Evolutionary conservation across 2,888 invertebrate species (phyloP), one percentile per base, ranked within the genome.

Genomic region (Caenorhabditis sulstoni): DNA sequence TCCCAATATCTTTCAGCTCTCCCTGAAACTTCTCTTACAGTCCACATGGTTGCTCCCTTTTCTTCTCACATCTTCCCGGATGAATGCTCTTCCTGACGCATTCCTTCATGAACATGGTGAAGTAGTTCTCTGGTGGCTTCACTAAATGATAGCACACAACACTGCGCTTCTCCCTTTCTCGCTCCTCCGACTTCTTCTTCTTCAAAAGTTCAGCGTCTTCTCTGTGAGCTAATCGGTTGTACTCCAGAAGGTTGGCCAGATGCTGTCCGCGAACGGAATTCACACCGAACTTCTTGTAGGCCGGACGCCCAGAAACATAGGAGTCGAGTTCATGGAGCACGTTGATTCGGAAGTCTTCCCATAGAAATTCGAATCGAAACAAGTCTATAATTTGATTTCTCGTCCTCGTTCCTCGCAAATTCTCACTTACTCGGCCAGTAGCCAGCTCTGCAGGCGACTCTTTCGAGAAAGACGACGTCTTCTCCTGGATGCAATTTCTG

Each of bases 61-160:
- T n/a, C n/a, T 4, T 16, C 61, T 23, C 18, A 70, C 70, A 70
- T 62, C 70, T 70, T 20, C 61, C 53, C 14, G 70, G 47, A 47
- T 62, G 39, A n/a, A 29, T 37, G 37, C 16, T 18, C 18, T 47
- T 61, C 16, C 55, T 62, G 20, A 20, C 53, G 14, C 61, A 70
- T 23, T 70, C 37, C 47, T 61, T 61, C 37, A 39, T 45, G 47
- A 70, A 61, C 18, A 70, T 37, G 16, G 52, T 50, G 39, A 55
- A 44, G 41, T 62, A 71, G 16, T 71, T 71, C 7, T 55, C 52
- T 58, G 73, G 73, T 0, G 73, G 64, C 58, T 65, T 65, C 39
- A 65, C 45, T 65, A 74, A 47, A 18, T 74, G 65, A 37, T 74
- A 65, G 2, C 29, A 58, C 3, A 74, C 50, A 0, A 65, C 52